A percentile compares a stretch with the other conserved stretches of the same genome.
These are phyloP conservation scores for Clusia tigrina DNA, from an alignment of 2,888 invertebrate species.

Conservation along the genomic window DNA sequence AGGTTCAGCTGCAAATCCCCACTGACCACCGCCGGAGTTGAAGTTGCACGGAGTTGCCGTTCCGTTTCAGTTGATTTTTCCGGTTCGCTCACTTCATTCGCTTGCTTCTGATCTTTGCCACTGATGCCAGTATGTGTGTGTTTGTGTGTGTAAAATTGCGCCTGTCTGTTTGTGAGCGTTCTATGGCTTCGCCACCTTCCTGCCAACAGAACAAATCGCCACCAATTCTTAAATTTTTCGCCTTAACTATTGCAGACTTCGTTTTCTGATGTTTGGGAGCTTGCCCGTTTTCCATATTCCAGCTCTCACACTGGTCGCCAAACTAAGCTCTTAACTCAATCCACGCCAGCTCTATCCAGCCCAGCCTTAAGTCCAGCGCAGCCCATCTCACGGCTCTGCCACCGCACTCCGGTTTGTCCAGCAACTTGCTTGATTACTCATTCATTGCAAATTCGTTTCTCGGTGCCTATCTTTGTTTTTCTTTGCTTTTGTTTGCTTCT, in stretches of 20 bases:
- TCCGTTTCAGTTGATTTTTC: neutral
- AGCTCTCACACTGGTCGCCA: no score
- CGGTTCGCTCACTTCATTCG: neutral
- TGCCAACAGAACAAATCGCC: slow-evolving; percentile 6
- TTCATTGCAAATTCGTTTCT: slow-evolving; percentile 37
- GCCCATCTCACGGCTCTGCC: no score
- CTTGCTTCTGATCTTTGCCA: neutral
- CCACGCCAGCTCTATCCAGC: no score
- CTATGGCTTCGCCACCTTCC: neutral
- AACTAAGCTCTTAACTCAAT: no score
- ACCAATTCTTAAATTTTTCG: slow-evolving; percentile 10
- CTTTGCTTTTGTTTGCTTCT: neutral
- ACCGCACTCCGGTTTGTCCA: neutral
- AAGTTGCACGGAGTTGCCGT: no score
- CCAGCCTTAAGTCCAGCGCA: no score
- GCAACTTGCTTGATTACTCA: slow-evolving; percentile 36
- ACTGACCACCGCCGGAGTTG: no score
- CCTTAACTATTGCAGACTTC: slow-evolving; percentile 1
- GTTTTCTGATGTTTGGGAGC: neutral
- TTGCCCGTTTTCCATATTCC: no score
- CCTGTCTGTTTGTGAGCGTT: no score
- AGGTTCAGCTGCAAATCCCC: no score
- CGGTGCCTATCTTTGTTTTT: neutral
- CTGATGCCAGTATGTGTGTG: no score
- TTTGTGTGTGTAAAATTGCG: no score